Evolutionary conservation across 2,888 invertebrate genomes (phyloP).

Genomic region (Euclidia mi): DNA sequence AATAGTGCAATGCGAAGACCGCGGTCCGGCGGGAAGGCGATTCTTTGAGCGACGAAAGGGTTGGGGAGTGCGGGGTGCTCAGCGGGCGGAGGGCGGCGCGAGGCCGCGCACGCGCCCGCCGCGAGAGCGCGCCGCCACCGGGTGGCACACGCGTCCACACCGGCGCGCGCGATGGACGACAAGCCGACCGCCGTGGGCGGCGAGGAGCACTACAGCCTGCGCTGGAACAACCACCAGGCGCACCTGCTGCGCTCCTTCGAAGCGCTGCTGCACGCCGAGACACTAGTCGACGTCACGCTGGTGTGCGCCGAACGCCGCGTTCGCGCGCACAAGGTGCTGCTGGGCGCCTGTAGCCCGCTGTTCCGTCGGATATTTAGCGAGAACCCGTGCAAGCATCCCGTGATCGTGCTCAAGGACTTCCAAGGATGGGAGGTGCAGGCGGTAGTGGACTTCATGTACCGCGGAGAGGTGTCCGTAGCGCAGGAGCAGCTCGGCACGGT

Average conservation of each 20-base stretch:
- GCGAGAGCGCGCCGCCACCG: constrained; percentile 61
- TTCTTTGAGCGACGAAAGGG: constrained; percentile 83
- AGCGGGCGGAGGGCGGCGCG: constrained; percentile 83
- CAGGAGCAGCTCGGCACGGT: constrained; percentile 95
- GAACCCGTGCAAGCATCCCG: constrained; percentile 98
- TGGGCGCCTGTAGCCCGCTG: constrained; percentile 97
- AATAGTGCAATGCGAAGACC: constrained; percentile 76
- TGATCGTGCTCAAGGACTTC: constrained; percentile 97
- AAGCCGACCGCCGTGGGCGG: constrained; percentile 80
- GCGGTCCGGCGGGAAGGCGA: constrained; percentile 77
- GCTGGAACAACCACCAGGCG: constrained; percentile 98
- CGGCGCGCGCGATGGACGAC: constrained; percentile 86
- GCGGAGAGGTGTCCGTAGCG: constrained; percentile 96
- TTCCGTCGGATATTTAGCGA: constrained; percentile 97
- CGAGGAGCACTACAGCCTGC: constrained; percentile 96
- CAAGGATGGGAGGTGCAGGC: constrained; percentile 97
- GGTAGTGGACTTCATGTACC: constrained; percentile 98
- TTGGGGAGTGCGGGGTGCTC: constrained; percentile 78
- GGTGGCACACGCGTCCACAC: constrained; percentile 75
- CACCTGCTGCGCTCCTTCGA: constrained; percentile 97
- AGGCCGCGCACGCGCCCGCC: constrained; percentile 82
- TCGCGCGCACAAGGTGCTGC: constrained; percentile 97
- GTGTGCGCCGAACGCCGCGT: constrained; percentile 96
- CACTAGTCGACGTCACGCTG: constrained; percentile 96
- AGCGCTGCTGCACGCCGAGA: constrained; percentile 95